Percentiles rank a stretch among this genome's conserved stretches.
These are phyloP conservation scores for Psophia crepitans DNA, from an alignment of 2,113 vertebrate species.

Conservation along the genomic window DNA sequence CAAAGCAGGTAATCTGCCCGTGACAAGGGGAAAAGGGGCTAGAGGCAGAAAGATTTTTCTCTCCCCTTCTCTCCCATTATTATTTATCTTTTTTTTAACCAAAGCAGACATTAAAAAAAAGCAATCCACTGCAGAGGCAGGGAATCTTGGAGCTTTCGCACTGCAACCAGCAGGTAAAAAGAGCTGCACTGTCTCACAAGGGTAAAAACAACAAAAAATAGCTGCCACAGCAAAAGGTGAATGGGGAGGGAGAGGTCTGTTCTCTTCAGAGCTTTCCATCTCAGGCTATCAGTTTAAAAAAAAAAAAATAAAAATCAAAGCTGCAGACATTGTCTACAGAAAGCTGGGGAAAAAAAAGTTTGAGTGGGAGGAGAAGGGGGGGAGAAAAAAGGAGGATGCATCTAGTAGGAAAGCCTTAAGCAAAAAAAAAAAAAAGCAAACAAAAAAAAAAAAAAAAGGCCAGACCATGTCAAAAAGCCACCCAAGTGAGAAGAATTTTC, in stretches of 20 bases:
- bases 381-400: neutral
- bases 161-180: constrained; percentile 68
- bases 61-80: constrained; percentile 55
- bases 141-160: constrained; percentile 22
- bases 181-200: constrained; percentile 37
- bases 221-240: constrained; percentile 60
- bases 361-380: neutral
- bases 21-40: constrained; percentile 12
- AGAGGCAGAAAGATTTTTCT: constrained; percentile 35
- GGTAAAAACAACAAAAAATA: constrained; percentile 41
- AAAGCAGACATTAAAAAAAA: constrained; percentile 33
- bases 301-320: neutral
- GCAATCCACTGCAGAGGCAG: constrained; percentile 48
- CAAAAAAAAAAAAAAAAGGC: constrained; percentile 8
- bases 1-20: constrained; percentile 30
- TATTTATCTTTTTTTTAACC: constrained; percentile 26
- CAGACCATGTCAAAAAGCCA: constrained; percentile 37
- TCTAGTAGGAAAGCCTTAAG: constrained; percentile 25
- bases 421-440: neutral
- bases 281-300: neutral
- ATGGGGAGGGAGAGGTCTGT: constrained; percentile 41
- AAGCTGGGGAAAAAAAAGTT: constrained; percentile 8
- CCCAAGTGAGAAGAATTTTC: constrained; percentile 24
- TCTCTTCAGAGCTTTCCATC: constrained; percentile 49
- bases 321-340: constrained; percentile 11